Base-by-base conservation (phyloP, 2,888 invertebrate genomes). In the Parnassius orleans region DNA sequence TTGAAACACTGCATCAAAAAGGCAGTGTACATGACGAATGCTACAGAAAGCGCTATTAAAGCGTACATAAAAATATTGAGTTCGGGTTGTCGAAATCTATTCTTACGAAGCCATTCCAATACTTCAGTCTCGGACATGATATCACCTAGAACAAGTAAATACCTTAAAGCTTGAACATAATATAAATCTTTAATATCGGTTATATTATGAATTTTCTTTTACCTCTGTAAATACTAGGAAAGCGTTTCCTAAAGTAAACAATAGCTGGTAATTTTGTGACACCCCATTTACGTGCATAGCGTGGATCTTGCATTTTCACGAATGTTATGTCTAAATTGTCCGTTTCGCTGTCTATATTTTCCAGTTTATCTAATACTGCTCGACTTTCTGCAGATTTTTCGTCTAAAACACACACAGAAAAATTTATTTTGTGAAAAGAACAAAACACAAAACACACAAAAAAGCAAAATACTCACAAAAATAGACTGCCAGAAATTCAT, bases 21-120 rank as follows among this genome's bases (percentile, higher is more conserved):
- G 62, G 96, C 95, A 14, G 98, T 98, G 85, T 98, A 98, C 87
- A 97, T 93, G 50, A 97, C 93, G 80, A 98, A 98, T 55, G 96
- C 95, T 76, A 96, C 92, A 60, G 96, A 95, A 69, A 98, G 94
- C 24, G 97, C 97, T 79, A 97, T 94, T 73, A 98, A 92, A 57
- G 96, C 97, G 84, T 98, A 98, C 98, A 98, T 98, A 84, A 98
- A 98, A 72, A 98, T 94, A 81, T 97, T 98, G 52, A 98, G 87
- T 83, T 98, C 98, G 0, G 98, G 98, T 78, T 97, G 97, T 57
- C 97, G 94, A 92, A 97, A 98, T 72, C 98, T 94, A 84, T 98
- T 98, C 89, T 98, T 98, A 73, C 97, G 94, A 69, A 98, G 91
- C 98, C 98, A 98, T 75, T 98, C 98, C 68, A 98, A 88, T 15